A percentile compares a stretch with the other conserved stretches of the same genome.
Conservation (phyloP, 2,113 vertebrate genomes). For the Glaucidium brasilianum region DNA sequence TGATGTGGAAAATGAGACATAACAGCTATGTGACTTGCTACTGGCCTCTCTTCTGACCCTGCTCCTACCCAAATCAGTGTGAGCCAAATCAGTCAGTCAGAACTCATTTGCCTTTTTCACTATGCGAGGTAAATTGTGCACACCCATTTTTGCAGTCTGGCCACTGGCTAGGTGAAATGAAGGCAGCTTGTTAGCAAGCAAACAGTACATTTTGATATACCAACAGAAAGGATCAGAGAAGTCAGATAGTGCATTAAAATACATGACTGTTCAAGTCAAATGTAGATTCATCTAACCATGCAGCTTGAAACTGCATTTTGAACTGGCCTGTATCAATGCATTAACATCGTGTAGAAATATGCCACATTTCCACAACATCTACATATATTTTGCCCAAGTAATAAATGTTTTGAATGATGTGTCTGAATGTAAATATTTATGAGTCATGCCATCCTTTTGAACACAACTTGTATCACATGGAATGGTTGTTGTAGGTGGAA, state of each 20-base stretch:
- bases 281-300: not conserved
- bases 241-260: slow-evolving; percentile 44
- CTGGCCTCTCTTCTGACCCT: not conserved
- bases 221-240: not conserved
- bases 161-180: not conserved
- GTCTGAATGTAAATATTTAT: slow-evolving; percentile 67
- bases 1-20: not conserved
- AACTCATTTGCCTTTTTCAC: not conserved
- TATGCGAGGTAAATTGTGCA: not conserved
- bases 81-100: not conserved
- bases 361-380: not conserved
- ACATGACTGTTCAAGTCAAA: not conserved
- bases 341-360: slow-evolving; percentile 9
- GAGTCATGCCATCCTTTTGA: slow-evolving; percentile 38
- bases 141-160: not conserved
- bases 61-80: not conserved
- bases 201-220: not conserved
- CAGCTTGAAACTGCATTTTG: not conserved
- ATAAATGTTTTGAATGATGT: slow-evolving; percentile 46
- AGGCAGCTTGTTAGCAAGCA: slow-evolving; percentile 1
- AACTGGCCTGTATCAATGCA: not conserved
- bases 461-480: slow-evolving; percentile 48
- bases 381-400: slow-evolving; percentile 8
- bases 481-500: slow-evolving; percentile 55
- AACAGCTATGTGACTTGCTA: not conserved